Conservation (phyloP, 2,113 vertebrate species). For the Archilochus colubris region DNA sequence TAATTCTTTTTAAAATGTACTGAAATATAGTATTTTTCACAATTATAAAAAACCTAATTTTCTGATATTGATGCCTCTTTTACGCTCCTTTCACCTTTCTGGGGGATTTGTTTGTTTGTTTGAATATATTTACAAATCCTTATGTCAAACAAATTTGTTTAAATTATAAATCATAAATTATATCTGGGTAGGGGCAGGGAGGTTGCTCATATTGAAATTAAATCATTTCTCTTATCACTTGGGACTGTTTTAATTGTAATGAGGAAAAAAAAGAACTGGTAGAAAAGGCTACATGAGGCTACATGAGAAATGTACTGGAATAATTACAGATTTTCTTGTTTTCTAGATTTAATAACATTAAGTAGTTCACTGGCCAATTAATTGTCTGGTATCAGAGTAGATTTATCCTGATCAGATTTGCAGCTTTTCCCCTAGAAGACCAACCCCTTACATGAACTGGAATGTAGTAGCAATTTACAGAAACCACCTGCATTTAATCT, state of each 20-base stretch:
- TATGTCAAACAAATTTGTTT: neutral
- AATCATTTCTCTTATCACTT: neutral
- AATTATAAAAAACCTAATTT: neutral
- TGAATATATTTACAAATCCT: neutral
- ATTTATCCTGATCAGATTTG: neutral
- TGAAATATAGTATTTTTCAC: neutral
- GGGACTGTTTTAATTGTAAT: neutral
- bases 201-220: neutral
- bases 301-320: neutral
- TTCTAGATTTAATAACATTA: neutral
- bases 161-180: neutral
- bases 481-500: neutral
- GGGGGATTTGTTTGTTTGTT: neutral
- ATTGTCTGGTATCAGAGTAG: neutral
- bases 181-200: neutral
- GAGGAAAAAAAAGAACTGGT: neutral
- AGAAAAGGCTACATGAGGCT: neutral
- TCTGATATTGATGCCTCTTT: neutral
- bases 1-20: neutral
- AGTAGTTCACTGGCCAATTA: neutral
- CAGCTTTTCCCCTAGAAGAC: neutral
- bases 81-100: neutral
- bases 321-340: neutral
- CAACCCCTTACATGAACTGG: neutral
- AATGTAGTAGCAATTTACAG: neutral